These are phyloP conservation scores for Lepilemur ruficaudatus DNA, from an alignment of 2,797 vertebrate species.

Conservation along the genomic window DNA sequence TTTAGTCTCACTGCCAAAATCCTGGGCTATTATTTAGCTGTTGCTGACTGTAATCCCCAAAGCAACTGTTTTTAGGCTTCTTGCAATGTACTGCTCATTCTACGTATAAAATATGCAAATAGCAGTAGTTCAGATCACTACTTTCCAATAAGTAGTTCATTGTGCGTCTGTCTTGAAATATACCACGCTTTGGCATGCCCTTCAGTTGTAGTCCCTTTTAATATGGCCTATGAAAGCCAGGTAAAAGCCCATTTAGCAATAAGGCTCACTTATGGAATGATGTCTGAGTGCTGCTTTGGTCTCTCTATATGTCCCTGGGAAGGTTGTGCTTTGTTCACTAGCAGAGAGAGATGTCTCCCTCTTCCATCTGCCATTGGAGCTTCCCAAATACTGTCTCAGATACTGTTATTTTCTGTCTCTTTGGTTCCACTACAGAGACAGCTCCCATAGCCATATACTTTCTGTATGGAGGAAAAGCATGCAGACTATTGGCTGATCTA, in stretches of 20 bases:
- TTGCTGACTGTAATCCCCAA: not conserved
- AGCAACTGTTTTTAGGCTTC: not conserved
- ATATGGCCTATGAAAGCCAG: not conserved
- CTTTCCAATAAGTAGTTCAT: not conserved
- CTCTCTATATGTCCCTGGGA: not conserved
- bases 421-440: not conserved
- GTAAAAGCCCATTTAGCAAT: not conserved
- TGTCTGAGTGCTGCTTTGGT: not conserved
- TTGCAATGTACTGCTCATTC: not conserved
- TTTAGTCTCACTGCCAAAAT: not conserved
- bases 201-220: not conserved
- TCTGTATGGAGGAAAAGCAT: not conserved
- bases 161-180: not conserved
- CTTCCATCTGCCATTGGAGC: not conserved
- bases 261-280: not conserved
- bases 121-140: not conserved
- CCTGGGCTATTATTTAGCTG: not conserved
- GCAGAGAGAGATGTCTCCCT: not conserved
- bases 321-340: not conserved
- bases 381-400: constrained; percentile 37
- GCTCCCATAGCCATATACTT: not conserved
- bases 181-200: not conserved
- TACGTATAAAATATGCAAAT: not conserved
- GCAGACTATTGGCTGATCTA: not conserved
- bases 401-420: not conserved